Evolutionary conservation across 2,113 vertebrate species (phyloP).

Genomic region (Tetrax tetrax): DNA sequence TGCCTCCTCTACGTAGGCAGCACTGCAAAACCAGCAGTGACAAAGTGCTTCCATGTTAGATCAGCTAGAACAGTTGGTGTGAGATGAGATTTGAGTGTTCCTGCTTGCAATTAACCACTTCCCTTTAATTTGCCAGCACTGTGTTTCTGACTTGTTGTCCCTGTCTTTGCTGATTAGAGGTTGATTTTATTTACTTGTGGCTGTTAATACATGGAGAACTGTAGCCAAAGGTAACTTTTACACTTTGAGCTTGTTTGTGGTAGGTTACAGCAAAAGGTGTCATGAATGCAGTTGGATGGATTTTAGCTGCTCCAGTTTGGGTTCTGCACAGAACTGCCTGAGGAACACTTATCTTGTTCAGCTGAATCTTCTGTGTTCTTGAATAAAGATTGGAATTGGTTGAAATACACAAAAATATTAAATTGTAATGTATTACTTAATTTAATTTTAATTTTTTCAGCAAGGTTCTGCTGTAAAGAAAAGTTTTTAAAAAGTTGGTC

Average conservation of each 20-base stretch:
- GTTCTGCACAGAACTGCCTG: background rate
- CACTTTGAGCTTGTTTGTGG: background rate
- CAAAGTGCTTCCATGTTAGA: background rate
- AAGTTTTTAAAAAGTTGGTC: background rate
- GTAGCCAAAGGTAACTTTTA: background rate
- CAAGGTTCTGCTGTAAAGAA: background rate
- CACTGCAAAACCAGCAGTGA: background rate
- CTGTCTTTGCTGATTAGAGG: background rate
- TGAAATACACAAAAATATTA: background rate
- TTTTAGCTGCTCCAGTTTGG: background rate
- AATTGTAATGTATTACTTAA: background rate
- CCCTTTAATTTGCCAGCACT: background rate
- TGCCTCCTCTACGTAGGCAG: accelerated
- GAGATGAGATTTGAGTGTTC: background rate
- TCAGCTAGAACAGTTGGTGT: accelerated
- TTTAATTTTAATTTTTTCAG: background rate
- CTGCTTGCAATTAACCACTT: background rate
- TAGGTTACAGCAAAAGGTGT: no score
- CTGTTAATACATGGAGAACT: background rate
- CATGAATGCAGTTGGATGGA: background rate
- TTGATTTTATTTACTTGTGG: background rate
- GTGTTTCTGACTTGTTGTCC: background rate
- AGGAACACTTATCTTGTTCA: background rate
- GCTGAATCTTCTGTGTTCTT: background rate
- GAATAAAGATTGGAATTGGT: background rate